Evolutionary conservation across 1,140 invertebrate species (phyloP).

Genomic region (Steinernema khuongi): DNA sequence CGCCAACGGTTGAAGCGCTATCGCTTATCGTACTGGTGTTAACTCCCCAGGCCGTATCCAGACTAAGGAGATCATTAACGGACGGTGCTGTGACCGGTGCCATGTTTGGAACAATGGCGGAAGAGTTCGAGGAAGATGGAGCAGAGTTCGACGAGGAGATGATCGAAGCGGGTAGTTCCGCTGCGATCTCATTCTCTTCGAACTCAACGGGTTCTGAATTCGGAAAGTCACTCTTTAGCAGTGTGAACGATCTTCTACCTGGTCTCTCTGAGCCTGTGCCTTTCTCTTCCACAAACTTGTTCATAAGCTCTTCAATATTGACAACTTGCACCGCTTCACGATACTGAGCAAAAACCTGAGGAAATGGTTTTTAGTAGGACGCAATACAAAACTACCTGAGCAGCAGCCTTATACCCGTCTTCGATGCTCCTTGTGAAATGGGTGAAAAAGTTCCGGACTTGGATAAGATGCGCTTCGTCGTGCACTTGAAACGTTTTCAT

Average conservation of each 20-base stretch:
- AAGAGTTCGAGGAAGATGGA: constrained; percentile 48
- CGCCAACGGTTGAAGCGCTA: not conserved
- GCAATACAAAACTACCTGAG: not conserved
- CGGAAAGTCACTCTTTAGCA: constrained; percentile 3
- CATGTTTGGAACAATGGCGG: constrained; percentile 37
- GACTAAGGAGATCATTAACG: constrained; percentile 44
- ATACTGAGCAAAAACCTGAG: constrained; percentile 47
- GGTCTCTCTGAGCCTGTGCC: constrained; percentile 53
- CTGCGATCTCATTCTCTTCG: constrained; percentile 20
- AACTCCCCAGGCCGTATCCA: constrained; percentile 36
- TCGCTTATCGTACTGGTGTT: not conserved
- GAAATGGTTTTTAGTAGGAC: not conserved
- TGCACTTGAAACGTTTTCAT: constrained; percentile 43
- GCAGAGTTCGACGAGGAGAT: constrained; percentile 33
- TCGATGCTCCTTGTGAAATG: constrained; percentile 27
- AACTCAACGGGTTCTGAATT: constrained; percentile 21
- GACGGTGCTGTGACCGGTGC: not conserved
- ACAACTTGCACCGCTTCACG: constrained; percentile 44
- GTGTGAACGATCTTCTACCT: constrained; percentile 33
- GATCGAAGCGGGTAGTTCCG: constrained; percentile 5
- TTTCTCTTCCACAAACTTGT: constrained; percentile 50
- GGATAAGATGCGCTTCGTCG: constrained; percentile 42
- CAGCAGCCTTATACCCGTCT: constrained; percentile 8
- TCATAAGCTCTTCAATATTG: constrained; percentile 51
- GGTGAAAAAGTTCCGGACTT: constrained; percentile 23